Evolutionary conservation across 2,113 vertebrate species (phyloP), one percentile per base, ranked within the genome.

Genomic region (Halichoerus grypus): DNA sequence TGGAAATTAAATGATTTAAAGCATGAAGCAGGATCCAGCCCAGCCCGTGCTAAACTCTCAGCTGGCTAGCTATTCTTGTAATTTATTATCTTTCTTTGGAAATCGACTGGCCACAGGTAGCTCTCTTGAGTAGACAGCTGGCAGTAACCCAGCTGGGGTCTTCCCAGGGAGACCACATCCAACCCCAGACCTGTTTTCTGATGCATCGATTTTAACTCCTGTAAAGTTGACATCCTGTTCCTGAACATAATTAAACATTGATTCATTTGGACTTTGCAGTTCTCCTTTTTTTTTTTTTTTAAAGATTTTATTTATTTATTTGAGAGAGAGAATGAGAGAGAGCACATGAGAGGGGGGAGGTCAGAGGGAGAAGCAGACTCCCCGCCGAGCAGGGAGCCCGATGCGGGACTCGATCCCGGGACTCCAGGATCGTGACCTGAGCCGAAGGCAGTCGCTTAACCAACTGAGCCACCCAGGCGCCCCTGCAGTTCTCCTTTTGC

Each of bases 21-120:
- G 39, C 67, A 26, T 3, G 3, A 12, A 74, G 24, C 21, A 15
- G 5, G 36, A 80, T 33, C 33, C 55, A 82, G 67, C 4, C 26
- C 46, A 11, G 15, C 18, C 9, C 1, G 1, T 26, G 69, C 36
- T 53, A 82, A 67, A 12, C 14, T 5, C 67, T 53, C 51, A 61
- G 16, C 21, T 8, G 5, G 39, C 55, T 92, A 42, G 13, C 51
- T 88, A 71, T 72, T 63, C n/a, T 88, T 80, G 16, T 55, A 57
- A 85, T 49, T 72, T 97, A 53, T 53, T 12, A 5, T 76, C 81
- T 92, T 83, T 46, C 80, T 93, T 80, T 93, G 63, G 85, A 89
- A 88, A 61, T 36, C 2, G 1, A 26, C 18, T 22, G 61, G 77
- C 84, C 36, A 16, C n/a, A 33, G 21, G 31, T 33, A 79, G 21